Conservation (phyloP, 2,888 invertebrate species). For the Hybos culiciformis region DNA sequence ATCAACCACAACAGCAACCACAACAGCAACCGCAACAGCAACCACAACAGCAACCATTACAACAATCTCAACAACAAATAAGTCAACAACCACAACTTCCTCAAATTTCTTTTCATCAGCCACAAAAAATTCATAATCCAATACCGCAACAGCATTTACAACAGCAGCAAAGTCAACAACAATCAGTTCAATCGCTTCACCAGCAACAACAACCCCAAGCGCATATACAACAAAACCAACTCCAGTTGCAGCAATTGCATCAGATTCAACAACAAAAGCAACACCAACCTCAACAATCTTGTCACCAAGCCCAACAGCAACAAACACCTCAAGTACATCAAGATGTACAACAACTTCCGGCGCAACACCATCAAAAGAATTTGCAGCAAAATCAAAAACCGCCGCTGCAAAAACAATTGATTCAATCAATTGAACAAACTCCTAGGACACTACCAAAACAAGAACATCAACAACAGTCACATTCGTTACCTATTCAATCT, state of each 20-base stretch:
- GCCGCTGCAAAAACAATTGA: not conserved
- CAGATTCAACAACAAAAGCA: conserved; percentile 16
- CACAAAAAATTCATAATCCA: conserved; percentile 12
- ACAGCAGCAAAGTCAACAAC: conserved; percentile 13
- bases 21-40: conserved; percentile 14
- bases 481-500: too few relatives aligned
- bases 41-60: conserved; percentile 17
- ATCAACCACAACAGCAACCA: too few relatives aligned
- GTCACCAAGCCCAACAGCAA: conserved; percentile 11
- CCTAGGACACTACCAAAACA: too few relatives aligned
- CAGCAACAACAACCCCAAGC: conserved; percentile 4
- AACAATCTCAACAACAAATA: conserved; percentile 15
- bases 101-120: conserved; percentile 15
- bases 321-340: conserved; percentile 4
- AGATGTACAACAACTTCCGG: conserved; percentile 11
- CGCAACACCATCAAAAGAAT: conserved; percentile 6
- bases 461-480: not conserved
- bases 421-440: not conserved
- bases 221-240: conserved; percentile 12
- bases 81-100: conserved; percentile 13
- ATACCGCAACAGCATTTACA: conserved; percentile 15
- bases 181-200: conserved; percentile 11
- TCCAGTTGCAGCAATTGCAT: conserved; percentile 20
- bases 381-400: not conserved
- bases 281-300: conserved; percentile 9